phyloP scores from a whole-genome alignment of 2,113 vertebrate genomes.

The Platysternon megacephalum region DNA sequence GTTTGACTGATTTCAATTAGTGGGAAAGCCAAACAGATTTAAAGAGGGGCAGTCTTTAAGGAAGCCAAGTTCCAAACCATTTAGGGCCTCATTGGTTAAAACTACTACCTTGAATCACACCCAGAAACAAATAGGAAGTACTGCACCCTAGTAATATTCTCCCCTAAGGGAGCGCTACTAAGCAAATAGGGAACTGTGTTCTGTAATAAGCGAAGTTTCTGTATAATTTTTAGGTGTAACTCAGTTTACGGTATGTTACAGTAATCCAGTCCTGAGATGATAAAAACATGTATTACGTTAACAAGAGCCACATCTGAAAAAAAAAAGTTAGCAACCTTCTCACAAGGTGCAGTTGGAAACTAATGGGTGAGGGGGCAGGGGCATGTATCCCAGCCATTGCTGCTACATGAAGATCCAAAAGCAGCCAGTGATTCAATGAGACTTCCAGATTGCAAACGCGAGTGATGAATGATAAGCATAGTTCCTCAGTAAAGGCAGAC shows the following conservation, averaged over 20 bases:
- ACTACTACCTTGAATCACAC: neutral
- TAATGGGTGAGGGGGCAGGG: accelerated
- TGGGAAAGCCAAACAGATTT: neutral
- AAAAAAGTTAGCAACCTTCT: neutral
- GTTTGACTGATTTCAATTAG: neutral
- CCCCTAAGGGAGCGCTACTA: neutral
- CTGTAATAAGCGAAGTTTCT: too few relatives aligned
- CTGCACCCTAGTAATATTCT: neutral
- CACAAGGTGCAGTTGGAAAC: neutral
- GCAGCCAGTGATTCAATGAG: neutral
- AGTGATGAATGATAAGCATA: neutral
- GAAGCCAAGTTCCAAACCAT: neutral
- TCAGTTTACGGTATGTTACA: neutral
- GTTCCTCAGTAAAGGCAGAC: neutral
- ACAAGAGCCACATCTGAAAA: neutral
- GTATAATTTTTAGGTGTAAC: neutral
- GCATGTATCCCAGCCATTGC: too few relatives aligned
- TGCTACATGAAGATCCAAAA: neutral
- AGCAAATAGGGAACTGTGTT: neutral
- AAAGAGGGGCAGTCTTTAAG: neutral
- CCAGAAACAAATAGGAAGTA: neutral
- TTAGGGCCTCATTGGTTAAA: neutral
- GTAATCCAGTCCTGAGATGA: neutral
- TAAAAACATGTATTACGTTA: neutral
- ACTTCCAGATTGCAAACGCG: neutral